phyloP scores from a whole-genome alignment of 1,140 invertebrate species.

The Delia radicum region DNA sequence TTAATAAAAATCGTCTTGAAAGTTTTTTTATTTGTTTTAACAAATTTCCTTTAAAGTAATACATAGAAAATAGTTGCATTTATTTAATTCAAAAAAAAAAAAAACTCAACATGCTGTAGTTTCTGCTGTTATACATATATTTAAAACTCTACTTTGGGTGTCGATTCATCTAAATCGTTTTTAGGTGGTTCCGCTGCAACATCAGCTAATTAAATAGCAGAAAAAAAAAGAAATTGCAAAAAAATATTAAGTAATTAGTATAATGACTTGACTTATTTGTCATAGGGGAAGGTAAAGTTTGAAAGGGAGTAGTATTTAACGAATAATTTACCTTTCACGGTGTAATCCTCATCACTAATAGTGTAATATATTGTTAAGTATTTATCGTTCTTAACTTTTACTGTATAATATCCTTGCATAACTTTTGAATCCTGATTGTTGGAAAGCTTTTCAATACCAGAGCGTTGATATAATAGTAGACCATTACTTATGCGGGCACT shows the following conservation, averaged over 20 bases:
- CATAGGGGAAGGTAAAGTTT: neutral
- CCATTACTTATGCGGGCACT: conserved; percentile 36
- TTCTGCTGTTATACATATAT: neutral
- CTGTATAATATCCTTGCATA: conserved; percentile 34
- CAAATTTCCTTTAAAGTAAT: no score
- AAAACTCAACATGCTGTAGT: neutral
- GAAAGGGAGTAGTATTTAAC: neutral
- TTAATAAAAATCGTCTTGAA: no score
- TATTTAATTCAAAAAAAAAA: neutral
- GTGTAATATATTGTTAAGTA: conserved; percentile 43
- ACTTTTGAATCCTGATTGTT: conserved; percentile 18
- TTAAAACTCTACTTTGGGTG: neutral
- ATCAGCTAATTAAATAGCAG: conserved; percentile 13
- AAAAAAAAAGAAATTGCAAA: neutral
- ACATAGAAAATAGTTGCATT: no score
- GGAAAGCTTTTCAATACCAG: conserved; percentile 19
- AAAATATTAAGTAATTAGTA: conserved; percentile 1
- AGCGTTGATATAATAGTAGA: conserved; percentile 39
- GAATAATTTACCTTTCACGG: conserved; percentile 36
- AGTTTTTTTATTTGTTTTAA: no score
- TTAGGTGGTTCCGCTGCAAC: conserved; percentile 9
- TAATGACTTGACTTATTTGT: neutral
- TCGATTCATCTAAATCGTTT: conserved; percentile 19
- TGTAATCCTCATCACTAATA: conserved; percentile 44
- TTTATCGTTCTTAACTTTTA: conserved; percentile 33